Conservation (phyloP, 1,140 invertebrate genomes). For the Brachionus sp. region DNA sequence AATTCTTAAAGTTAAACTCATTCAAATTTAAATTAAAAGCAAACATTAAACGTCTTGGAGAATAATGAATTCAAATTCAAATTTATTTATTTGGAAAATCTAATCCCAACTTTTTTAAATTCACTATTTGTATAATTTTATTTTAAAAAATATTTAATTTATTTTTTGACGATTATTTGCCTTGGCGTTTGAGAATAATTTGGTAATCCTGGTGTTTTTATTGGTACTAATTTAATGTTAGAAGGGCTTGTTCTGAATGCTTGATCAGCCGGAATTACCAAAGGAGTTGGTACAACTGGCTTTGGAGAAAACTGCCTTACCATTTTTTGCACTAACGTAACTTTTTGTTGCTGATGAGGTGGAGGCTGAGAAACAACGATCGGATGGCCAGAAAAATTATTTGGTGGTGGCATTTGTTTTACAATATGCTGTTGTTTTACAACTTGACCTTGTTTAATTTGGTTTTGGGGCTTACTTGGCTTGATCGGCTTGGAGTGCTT, state of each 20-base stretch:
- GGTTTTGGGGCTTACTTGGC: neutral
- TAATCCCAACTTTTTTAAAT: neutral
- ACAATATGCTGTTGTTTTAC: neutral
- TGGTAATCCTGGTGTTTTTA: neutral
- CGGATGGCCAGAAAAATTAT: neutral
- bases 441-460: neutral
- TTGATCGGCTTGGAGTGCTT: constrained; percentile 32
- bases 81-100: neutral
- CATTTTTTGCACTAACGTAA: neutral
- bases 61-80: too few relatives aligned
- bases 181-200: neutral
- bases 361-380: neutral
- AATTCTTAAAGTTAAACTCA: too few relatives aligned
- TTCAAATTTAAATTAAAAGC: too few relatives aligned
- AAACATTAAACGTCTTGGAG: too few relatives aligned
- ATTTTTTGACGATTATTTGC: constrained; percentile 2
- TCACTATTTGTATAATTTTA: neutral
- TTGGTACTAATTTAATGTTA: neutral
- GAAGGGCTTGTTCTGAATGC: constrained; percentile 9
- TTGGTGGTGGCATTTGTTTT: neutral
- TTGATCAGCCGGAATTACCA: neutral
- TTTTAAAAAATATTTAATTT: neutral
- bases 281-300: neutral
- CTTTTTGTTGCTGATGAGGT: neutral
- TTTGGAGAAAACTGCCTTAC: neutral